A percentile compares a stretch with the other conserved stretches of the same genome.
phyloP scores from a whole-genome alignment of 2,797 vertebrate species.

The Pipistrellus kuhlii region DNA sequence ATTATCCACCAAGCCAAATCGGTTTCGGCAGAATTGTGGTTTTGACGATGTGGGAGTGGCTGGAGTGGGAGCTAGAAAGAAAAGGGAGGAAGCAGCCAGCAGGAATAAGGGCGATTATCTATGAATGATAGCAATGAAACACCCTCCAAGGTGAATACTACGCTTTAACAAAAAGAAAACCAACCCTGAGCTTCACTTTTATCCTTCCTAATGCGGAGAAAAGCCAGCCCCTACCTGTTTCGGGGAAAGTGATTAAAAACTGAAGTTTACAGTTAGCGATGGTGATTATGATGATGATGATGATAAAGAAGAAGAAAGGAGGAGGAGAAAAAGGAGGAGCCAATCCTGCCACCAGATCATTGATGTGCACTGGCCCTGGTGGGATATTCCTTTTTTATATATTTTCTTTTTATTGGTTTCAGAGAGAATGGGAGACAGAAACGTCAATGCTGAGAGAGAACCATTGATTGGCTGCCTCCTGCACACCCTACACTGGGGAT shows the following conservation, averaged over 20 bases:
- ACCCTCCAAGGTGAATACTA: not conserved
- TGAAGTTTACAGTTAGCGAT: not conserved
- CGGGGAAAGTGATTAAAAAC: not conserved
- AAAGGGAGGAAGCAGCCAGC: not conserved
- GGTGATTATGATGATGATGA: not conserved
- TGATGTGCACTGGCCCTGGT: not conserved
- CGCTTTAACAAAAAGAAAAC: slow-evolving; percentile 21
- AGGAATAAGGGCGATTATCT: not conserved
- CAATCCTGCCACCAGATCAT: not conserved
- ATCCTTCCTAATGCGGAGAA: not conserved
- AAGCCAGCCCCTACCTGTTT: not conserved
- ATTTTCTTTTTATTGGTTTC: too few species aligned
- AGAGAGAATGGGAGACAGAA: too few species aligned
- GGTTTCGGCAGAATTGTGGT: not conserved
- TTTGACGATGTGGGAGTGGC: not conserved
- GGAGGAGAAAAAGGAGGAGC: not conserved
- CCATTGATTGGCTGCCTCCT: too few species aligned
- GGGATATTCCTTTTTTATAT: not conserved
- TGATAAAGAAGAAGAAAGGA: not conserved
- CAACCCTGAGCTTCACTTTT: not conserved
- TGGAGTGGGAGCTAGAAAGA: not conserved
- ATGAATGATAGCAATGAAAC: not conserved
- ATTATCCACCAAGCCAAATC: too few species aligned
- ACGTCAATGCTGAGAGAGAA: too few species aligned
- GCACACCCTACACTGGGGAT: too few species aligned